Conservation (phyloP, 92 coral and sea anemone genomes). For the Epizoanthus fatuus region DNA sequence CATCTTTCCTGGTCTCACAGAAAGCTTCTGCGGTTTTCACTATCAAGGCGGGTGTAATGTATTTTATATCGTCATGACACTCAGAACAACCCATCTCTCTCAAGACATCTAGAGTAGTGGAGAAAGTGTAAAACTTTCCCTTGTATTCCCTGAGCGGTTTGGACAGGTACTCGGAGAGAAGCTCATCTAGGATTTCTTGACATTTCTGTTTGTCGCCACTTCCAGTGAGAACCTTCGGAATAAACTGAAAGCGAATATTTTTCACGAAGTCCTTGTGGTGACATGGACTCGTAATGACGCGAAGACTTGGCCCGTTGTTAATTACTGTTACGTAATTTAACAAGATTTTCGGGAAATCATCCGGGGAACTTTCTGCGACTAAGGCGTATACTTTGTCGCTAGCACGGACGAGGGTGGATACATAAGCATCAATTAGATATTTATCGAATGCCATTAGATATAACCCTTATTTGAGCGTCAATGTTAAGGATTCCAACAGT, state of each 20-base stretch:
- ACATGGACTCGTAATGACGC: constrained; percentile 20
- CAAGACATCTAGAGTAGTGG: constrained; percentile 9
- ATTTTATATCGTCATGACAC: constrained; percentile 25
- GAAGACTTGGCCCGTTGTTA: neutral
- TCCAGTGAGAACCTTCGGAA: constrained; percentile 30
- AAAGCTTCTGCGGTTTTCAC: constrained; percentile 32
- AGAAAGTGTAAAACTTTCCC: constrained; percentile 12
- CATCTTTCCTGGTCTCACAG: constrained; percentile 17
- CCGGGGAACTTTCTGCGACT: constrained; percentile 13
- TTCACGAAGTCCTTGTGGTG: constrained; percentile 6
- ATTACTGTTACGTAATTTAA: constrained; percentile 1
- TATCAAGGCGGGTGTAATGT: constrained; percentile 34
- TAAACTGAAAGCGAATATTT: constrained; percentile 7
- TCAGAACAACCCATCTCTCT: constrained; percentile 20
- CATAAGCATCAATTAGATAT: constrained; percentile 19
- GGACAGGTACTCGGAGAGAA: constrained; percentile 6
- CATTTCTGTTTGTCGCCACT: constrained; percentile 9
- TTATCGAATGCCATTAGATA: constrained; percentile 27
- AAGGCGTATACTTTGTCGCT: constrained; percentile 29
- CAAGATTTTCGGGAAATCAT: constrained; percentile 6
- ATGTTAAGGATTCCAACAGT: constrained; percentile 32
- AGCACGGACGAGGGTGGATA: constrained; percentile 13
- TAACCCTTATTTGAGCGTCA: neutral
- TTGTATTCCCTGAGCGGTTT: neutral
- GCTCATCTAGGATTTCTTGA: neutral